phyloP scores from a whole-genome alignment of 1,140 invertebrate genomes.

The Zophobas morio region DNA sequence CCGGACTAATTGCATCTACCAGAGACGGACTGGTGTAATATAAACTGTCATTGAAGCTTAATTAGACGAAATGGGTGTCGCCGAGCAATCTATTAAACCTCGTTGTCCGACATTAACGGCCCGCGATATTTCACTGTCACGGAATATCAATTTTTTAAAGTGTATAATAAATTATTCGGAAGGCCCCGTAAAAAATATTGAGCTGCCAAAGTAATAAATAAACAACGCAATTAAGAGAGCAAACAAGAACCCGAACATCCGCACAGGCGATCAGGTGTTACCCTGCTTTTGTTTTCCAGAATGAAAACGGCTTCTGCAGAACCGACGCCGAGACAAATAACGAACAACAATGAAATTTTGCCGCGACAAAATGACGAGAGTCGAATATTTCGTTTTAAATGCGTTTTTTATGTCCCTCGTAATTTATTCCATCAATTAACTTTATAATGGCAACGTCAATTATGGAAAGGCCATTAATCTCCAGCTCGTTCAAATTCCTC shows the following conservation, averaged over 20 bases:
- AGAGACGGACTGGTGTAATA: conserved; percentile 32
- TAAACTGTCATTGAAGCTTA: conserved; percentile 43
- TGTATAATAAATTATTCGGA: conserved; percentile 52
- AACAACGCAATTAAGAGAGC: conserved; percentile 56
- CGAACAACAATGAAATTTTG: conserved; percentile 25
- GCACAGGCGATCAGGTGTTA: conserved; percentile 50
- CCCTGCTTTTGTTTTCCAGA: conserved; percentile 36
- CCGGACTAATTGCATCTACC: conserved; percentile 30
- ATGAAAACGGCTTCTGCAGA: conserved; percentile 42
- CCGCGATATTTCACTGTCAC: conserved; percentile 47
- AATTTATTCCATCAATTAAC: conserved; percentile 47
- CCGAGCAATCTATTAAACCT: conserved; percentile 40
- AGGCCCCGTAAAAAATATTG: conserved; percentile 52
- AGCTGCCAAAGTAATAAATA: conserved; percentile 55
- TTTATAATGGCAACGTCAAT: conserved; percentile 39
- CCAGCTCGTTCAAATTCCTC: conserved; percentile 17
- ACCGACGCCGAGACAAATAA: not conserved
- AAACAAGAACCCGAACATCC: conserved; percentile 49
- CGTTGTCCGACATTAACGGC: conserved; percentile 41
- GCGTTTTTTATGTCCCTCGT: conserved; percentile 25
- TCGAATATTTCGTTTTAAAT: conserved; percentile 37
- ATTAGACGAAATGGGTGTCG: conserved; percentile 41
- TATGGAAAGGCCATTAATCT: conserved; percentile 36
- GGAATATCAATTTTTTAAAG: conserved; percentile 54
- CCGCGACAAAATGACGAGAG: conserved; percentile 32